Percentiles rank a stretch among this genome's conserved stretches.
These are phyloP conservation scores for Argya squamiceps DNA, from an alignment of 2,797 vertebrate species.

Conservation along the genomic window DNA sequence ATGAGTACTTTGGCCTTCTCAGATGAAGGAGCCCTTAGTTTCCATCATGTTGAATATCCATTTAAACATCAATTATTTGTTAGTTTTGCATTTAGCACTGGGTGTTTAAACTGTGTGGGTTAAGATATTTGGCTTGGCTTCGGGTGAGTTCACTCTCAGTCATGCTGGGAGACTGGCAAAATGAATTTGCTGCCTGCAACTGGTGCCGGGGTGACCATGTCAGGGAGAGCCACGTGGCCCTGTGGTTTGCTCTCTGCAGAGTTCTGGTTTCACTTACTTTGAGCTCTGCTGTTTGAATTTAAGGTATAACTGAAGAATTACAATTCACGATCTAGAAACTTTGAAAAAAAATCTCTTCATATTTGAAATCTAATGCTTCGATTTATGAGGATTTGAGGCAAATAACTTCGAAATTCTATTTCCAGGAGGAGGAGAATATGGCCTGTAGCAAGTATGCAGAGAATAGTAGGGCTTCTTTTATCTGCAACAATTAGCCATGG, in stretches of 20 bases:
- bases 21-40: background rate
- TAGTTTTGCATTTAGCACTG: background rate
- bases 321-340: background rate
- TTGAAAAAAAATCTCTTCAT: background rate
- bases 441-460: background rate
- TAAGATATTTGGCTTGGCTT: background rate
- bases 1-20: background rate
- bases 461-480: background rate
- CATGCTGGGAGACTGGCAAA: background rate
- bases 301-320: background rate
- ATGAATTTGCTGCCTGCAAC: background rate
- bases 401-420: background rate
- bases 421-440: background rate
- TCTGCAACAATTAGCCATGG: background rate
- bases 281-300: background rate
- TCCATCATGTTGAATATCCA: background rate
- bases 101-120: background rate
- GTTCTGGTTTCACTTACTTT: background rate
- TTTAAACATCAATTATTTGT: background rate
- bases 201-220: background rate
- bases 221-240: background rate
- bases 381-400: background rate
- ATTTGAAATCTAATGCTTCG: background rate
- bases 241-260: background rate
- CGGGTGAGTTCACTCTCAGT: background rate